Base-by-base conservation (phyloP, 2,888 invertebrate species). In the Microctonus aethiopoides region DNA sequence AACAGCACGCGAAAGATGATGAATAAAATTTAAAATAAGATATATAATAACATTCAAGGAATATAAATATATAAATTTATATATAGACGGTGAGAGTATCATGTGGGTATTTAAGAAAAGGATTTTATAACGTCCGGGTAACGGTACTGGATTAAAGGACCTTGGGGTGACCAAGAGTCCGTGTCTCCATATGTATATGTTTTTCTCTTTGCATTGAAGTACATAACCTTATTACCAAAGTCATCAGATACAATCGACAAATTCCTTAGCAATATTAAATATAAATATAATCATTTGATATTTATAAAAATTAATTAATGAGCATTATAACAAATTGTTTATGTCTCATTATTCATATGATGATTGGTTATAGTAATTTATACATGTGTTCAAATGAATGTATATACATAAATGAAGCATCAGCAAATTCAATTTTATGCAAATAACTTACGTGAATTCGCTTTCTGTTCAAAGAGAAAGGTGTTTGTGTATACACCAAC, bases 111-210 rank as follows among this genome's bases (percentile, higher is more conserved):
- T 57, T 10, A 52, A 61, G 26, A 54, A 51, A 36, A 52, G 24
- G 61, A 61, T 61, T 67, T 67, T 62, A 62, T 62, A 68, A 41
- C 29, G 54, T 62, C 62, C 62, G 56, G 59, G 54, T 68, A 68
- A 68, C 62, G 68, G 62, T 26, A 68, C 16, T 29, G 46, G 41
- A 59, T 68, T 46, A 56, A 54, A 68, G 51, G 68, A 56, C 68
- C 68, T 68, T 68, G 68, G 26, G 56, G 51, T 68, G 62, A 68
- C 68, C 62, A 62, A 66, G 66, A 66, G 57, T 41, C 57, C 66
- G 41, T 57, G 57, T 57, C 56, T 57, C 54, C 56, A 26, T 56
- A 39, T 7, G 61, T 61, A 29, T 24, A 59, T 59, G n/a, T 59
- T 22, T 57, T n/a, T 54, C 13, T 54, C 11, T 24, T 24, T 26